phyloP scores from a whole-genome alignment of 2,797 vertebrate genomes.

The Eulemur albifrons region DNA sequence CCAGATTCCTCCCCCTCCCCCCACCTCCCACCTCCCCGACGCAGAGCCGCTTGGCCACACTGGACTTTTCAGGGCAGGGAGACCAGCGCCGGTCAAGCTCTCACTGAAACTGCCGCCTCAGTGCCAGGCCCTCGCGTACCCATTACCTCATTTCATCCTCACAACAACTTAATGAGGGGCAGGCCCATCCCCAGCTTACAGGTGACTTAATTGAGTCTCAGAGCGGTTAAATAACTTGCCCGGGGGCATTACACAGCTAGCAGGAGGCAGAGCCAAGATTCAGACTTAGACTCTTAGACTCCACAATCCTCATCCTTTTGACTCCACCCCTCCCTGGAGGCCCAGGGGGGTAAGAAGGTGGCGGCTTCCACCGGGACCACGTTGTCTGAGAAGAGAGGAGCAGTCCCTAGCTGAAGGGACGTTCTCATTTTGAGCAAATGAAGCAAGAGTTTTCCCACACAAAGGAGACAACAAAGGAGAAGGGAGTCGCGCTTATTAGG shows the following conservation, averaged over 20 bases:
- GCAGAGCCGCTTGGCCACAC: neutral
- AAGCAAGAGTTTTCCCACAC: neutral
- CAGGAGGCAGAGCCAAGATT: slow-evolving; percentile 55
- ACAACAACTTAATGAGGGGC: slow-evolving; percentile 64
- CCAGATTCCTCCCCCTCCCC: neutral
- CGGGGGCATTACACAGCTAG: slow-evolving; percentile 45
- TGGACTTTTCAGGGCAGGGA: neutral
- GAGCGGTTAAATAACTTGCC: slow-evolving; percentile 64
- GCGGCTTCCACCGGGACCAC: neutral
- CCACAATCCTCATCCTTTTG: neutral
- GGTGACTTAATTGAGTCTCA: slow-evolving; percentile 63
- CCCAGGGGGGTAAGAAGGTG: neutral
- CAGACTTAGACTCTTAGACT: slow-evolving; percentile 20
- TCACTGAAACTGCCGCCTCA: slow-evolving; percentile 3
- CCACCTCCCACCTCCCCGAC: fast-evolving
- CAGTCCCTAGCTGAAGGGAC: neutral
- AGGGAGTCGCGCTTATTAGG: neutral
- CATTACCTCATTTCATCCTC: slow-evolving; percentile 70
- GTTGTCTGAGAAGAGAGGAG: neutral
- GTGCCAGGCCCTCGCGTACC: slow-evolving; percentile 40
- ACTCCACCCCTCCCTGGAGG: neutral
- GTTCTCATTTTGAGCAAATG: neutral
- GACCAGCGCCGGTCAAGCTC: neutral
- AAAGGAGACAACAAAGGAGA: neutral
- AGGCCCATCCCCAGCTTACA: slow-evolving; percentile 25